Conservation (phyloP, 1,140 invertebrate genomes). For the Tetramorium alpestre region DNA sequence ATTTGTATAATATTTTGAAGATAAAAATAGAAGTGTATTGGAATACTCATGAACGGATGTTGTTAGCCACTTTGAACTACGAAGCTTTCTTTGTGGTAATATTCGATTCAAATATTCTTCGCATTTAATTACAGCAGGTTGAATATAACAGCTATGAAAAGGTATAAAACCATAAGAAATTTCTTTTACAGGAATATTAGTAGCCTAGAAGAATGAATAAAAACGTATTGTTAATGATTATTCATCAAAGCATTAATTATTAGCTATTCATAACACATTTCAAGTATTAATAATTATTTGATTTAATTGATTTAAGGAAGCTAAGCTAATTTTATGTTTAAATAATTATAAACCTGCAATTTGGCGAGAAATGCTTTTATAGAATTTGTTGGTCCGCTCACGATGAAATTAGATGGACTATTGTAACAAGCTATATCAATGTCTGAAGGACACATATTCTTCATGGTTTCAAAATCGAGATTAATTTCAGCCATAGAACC, state of each 20-base stretch:
- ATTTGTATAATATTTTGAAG: slow-evolving; percentile 96
- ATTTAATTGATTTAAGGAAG: too few species aligned
- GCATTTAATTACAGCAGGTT: slow-evolving; percentile 88
- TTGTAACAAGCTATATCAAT: slow-evolving; percentile 16
- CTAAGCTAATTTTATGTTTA: too few species aligned
- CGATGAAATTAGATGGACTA: slow-evolving; percentile 75
- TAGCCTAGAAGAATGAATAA: slow-evolving; percentile 85
- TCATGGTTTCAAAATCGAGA: not conserved
- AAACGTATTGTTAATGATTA: not conserved
- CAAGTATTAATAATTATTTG: too few species aligned
- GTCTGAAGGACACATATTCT: not conserved
- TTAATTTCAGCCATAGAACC: slow-evolving; percentile 17
- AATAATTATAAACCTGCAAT: slow-evolving; percentile 77
- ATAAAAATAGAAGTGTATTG: slow-evolving; percentile 89
- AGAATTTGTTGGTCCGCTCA: slow-evolving; percentile 88
- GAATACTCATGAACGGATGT: slow-evolving; percentile 94
- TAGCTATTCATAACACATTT: too few species aligned
- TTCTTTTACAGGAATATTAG: slow-evolving; percentile 91
- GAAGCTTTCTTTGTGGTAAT: slow-evolving; percentile 88
- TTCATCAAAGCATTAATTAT: too few species aligned
- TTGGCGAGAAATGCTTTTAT: slow-evolving; percentile 79
- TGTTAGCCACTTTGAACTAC: slow-evolving; percentile 85
- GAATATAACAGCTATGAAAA: slow-evolving; percentile 90
- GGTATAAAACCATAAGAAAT: slow-evolving; percentile 90
- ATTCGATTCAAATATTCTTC: slow-evolving; percentile 90